phyloP scores from a whole-genome alignment of 2,888 invertebrate genomes.

The Dynastes grantii region DNA sequence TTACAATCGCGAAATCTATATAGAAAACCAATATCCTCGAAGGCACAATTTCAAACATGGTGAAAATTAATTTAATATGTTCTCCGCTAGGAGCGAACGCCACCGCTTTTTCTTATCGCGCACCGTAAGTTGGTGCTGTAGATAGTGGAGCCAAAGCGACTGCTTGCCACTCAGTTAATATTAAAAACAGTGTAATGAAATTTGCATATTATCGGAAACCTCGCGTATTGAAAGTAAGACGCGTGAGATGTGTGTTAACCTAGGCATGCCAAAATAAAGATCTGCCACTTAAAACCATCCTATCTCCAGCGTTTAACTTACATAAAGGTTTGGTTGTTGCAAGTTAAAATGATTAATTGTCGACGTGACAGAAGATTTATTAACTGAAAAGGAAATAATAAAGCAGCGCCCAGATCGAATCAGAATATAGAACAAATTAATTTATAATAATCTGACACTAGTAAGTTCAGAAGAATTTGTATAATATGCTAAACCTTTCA shows the following conservation, averaged over 20 bases:
- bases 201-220: slow-evolving; percentile 62
- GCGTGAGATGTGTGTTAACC: slow-evolving; percentile 25
- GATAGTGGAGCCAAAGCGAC: background rate
- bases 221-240: slow-evolving; percentile 61
- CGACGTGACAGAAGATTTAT: no score
- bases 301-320: background rate
- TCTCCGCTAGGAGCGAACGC: slow-evolving; percentile 26
- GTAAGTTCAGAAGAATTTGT: no score
- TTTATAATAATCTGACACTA: no score
- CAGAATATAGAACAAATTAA: no score
- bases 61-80: slow-evolving; percentile 46
- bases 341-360: no score
- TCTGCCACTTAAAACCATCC: no score
- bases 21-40: slow-evolving; percentile 37
- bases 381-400: no score
- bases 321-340: background rate
- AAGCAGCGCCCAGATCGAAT: no score
- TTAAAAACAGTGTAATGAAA: slow-evolving; percentile 54
- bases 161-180: slow-evolving; percentile 47
- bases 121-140: slow-evolving; percentile 18
- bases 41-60: slow-evolving; percentile 41
- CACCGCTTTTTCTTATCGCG: slow-evolving; percentile 32
- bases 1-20: slow-evolving; percentile 39
- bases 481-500: no score
- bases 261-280: background rate